These are phyloP conservation scores for Drosophila nebulosa DNA, from an alignment of 1,140 invertebrate genomes.

Conservation along the genomic window DNA sequence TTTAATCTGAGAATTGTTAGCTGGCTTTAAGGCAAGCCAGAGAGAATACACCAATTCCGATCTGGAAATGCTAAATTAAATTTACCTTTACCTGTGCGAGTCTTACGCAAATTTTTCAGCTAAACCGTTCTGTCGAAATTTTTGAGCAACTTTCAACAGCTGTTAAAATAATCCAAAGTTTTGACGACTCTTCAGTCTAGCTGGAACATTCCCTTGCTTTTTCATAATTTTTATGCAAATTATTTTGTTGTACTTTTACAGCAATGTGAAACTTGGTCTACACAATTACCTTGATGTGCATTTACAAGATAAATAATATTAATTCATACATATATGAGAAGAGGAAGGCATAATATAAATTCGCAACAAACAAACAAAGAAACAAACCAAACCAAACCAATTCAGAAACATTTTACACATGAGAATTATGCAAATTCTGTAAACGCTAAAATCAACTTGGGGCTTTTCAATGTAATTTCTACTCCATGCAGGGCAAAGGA, in stretches of 20 bases:
- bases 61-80: too few relatives aligned
- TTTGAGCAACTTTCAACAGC: not conserved
- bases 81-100: not conserved
- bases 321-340: slow-evolving; percentile 65
- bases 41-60: too few relatives aligned
- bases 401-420: slow-evolving; percentile 36
- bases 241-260: slow-evolving; percentile 12
- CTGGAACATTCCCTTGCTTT: not conserved
- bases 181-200: slow-evolving; percentile 19
- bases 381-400: slow-evolving; percentile 41
- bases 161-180: not conserved
- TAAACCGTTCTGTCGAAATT: not conserved
- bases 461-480: slow-evolving; percentile 69
- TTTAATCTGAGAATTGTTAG: too few relatives aligned
- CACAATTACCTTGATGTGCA: slow-evolving; percentile 70
- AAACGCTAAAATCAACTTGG: slow-evolving; percentile 66
- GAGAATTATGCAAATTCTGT: slow-evolving; percentile 74
- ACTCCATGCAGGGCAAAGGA: not conserved
- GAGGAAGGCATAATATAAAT: slow-evolving; percentile 59
- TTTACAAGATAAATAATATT: slow-evolving; percentile 66
- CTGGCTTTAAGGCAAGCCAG: too few relatives aligned
- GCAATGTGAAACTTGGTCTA: slow-evolving; percentile 41
- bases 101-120: not conserved
- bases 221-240: slow-evolving; percentile 57
- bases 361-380: slow-evolving; percentile 33